Evolutionary conservation across 2,797 vertebrate species (phyloP), one percentile per base, ranked within the genome.

Genomic region (Clamator glandarius): DNA sequence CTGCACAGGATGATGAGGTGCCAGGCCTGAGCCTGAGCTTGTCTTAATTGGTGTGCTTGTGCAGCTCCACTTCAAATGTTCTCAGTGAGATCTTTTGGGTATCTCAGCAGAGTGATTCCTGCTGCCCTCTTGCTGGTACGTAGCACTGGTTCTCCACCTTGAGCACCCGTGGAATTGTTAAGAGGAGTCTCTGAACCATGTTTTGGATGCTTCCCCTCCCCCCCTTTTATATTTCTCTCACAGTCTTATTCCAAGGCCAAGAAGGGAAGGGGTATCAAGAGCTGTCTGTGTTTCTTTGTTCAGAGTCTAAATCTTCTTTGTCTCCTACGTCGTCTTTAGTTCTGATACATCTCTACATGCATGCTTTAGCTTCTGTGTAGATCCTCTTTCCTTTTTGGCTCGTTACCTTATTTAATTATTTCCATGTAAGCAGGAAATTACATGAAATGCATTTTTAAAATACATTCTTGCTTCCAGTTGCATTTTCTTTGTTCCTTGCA

Each of bases 331-430:
- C 41, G 39, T 90, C 29, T 59, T 35, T 80, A 54, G 28, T 78
- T 77, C 26, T 35, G 76, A 59, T 86, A 14, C 42, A 58, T 94
- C 29, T 84, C 51, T 74, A 23, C 3, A 1, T 87, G 68, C 91
- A 89, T 87, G 83, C 85, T 94, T 81, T 44, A 85, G 41, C 36
- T 96, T 92, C 72, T 83, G 61, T 54, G 61, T 84, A 75, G 58
- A 24, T 89, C 2, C 10, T 13, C 50, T 46, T 63, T 63, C 25
- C 36, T 55, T 80, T 66, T 94, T 92, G 62, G 54, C 50, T 44
- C 51, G 19, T 46, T 83, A 69, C 31, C 15, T 3, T 58, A 29
- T 63, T 50, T 75, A 51, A 82, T 93, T 58, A 51, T 19, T 90
- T 81, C 67, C 75, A 29, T 46, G 39, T 77, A 69, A 74, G 80